Evolutionary conservation across 2,888 invertebrate genomes (phyloP).

Genomic region (Pedicia rivosa): DNA sequence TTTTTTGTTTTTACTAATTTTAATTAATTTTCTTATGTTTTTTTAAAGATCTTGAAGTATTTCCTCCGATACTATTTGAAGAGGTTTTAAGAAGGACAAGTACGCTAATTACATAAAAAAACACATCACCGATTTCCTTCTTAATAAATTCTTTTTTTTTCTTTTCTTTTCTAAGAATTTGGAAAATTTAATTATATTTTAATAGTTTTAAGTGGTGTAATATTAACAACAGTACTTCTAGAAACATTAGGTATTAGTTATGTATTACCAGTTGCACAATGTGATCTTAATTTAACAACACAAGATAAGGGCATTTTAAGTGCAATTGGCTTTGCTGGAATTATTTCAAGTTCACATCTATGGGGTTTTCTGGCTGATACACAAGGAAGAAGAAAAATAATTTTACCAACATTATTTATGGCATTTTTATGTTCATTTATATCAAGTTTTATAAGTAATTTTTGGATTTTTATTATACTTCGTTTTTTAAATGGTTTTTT

Average conservation of each 20-base stretch:
- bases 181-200: conserved; percentile 35
- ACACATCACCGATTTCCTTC: too few species aligned
- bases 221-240: conserved; percentile 31
- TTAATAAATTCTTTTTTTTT: too few species aligned
- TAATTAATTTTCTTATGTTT: too few species aligned
- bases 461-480: conserved; percentile 33
- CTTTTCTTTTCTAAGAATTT: too few species aligned
- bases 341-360: conserved; percentile 35
- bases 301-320: conserved; percentile 27
- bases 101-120: too few species aligned
- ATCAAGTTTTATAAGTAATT: conserved; percentile 32
- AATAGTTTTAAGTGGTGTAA: conserved; percentile 33
- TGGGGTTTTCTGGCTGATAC: conserved; percentile 41
- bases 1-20: too few species aligned
- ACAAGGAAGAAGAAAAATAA: conserved; percentile 31
- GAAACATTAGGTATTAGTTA: conserved; percentile 35
- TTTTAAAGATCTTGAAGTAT: too few species aligned
- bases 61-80: too few species aligned
- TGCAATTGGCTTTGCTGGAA: conserved; percentile 28
- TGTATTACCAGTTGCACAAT: conserved; percentile 34
- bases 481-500: conserved; percentile 36
- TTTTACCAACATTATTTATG: conserved; percentile 31
- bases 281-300: conserved; percentile 27
- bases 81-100: too few species aligned
- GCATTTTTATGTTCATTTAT: conserved; percentile 32